These are phyloP conservation scores for Perizoma affinitatum DNA, from an alignment of 2,888 invertebrate species.

Conservation along the genomic window DNA sequence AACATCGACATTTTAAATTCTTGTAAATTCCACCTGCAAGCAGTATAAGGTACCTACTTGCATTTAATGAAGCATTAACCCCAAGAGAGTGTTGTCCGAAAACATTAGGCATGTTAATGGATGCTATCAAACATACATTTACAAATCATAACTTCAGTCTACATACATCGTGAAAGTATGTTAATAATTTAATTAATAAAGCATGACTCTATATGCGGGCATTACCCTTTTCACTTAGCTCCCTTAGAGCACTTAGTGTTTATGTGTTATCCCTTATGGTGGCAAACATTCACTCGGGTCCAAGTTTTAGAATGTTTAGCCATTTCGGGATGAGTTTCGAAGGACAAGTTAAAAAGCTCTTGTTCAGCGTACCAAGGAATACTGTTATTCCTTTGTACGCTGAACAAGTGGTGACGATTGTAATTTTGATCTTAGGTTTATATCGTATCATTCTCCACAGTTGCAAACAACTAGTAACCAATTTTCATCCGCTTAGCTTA, in stretches of 20 bases:
- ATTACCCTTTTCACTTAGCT: conserved; percentile 30
- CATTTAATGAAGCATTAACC: conserved; percentile 2
- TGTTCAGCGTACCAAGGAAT: neutral
- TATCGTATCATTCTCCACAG: too few relatives aligned
- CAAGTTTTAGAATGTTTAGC: conserved; percentile 13
- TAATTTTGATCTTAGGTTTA: too few relatives aligned
- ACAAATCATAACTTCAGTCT: conserved; percentile 3
- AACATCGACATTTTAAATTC: too few relatives aligned
- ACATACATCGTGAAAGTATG: conserved; percentile 13
- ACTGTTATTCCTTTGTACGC: too few relatives aligned
- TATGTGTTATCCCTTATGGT: conserved; percentile 19
- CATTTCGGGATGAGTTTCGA: conserved; percentile 9
- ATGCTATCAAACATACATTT: conserved; percentile 17
- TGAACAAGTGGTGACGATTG: too few relatives aligned
- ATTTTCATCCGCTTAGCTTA: too few relatives aligned
- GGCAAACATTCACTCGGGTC: conserved; percentile 13
- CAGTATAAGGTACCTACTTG: neutral
- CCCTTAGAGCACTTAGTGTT: conserved; percentile 18
- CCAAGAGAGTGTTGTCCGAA: conserved; percentile 17
- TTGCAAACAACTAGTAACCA: too few relatives aligned
- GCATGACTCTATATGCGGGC: conserved; percentile 35
- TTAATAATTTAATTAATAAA: conserved; percentile 28
- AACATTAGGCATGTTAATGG: conserved; percentile 21
- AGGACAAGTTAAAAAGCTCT: neutral
- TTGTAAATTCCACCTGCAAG: too few relatives aligned